These are phyloP conservation scores for Betta splendens DNA, from an alignment of 2,797 vertebrate genomes.

Conservation along the genomic window DNA sequence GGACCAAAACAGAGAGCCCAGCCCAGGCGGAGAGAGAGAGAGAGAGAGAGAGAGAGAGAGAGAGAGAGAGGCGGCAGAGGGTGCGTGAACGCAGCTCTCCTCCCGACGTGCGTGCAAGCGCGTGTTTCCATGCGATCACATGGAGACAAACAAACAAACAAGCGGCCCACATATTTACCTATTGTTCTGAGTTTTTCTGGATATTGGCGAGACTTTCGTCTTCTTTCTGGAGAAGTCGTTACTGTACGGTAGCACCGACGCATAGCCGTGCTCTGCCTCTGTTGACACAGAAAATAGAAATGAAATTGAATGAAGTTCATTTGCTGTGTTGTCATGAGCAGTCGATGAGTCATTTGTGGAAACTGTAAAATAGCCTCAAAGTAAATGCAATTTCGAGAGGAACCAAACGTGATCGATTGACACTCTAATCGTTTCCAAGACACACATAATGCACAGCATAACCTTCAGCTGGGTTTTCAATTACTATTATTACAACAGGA, in stretches of 20 bases:
- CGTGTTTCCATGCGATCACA: background rate
- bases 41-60: too few species aligned
- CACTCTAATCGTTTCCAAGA: constrained; percentile 8
- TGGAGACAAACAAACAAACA: constrained; percentile 2
- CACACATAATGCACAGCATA: background rate
- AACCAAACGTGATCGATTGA: constrained; percentile 25
- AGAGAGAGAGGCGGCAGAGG: too few species aligned
- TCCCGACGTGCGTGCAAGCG: constrained; percentile 8
- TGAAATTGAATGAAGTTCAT: constrained; percentile 11
- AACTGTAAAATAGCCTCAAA: background rate
- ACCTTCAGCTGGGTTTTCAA: background rate
- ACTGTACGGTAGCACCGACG: constrained; percentile 94
- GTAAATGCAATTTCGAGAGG: constrained; percentile 4
- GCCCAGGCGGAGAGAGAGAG: constrained; percentile 77
- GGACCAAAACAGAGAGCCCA: constrained; percentile 90
- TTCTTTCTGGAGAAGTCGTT: constrained; percentile 95
- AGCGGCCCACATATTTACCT: constrained; percentile 82
- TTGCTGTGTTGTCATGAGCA: constrained; percentile 2
- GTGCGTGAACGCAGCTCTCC: too few species aligned
- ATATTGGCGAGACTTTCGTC: constrained; percentile 91
- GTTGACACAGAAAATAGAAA: constrained; percentile 59
- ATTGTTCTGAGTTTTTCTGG: constrained; percentile 94
- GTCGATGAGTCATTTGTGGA: background rate
- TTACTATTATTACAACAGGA: background rate
- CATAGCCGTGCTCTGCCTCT: constrained; percentile 99